Conservation (phyloP, 2,888 invertebrate species). For the Apomyelois bistriatella region DNA sequence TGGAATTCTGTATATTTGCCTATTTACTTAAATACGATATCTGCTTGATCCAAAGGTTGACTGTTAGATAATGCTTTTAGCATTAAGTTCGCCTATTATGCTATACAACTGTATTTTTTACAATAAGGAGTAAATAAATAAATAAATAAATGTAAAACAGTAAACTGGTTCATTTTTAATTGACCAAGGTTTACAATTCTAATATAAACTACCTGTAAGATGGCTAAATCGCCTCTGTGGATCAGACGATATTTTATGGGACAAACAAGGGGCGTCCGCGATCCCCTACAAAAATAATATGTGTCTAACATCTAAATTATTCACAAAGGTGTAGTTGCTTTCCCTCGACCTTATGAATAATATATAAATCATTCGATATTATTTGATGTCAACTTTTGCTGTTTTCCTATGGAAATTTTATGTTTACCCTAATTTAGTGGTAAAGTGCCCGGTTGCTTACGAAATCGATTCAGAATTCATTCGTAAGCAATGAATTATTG, state of each 20-base stretch:
- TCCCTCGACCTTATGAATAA: constrained; percentile 63
- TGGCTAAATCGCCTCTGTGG: constrained; percentile 29
- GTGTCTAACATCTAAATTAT: constrained; percentile 67
- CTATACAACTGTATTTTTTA: too few relatives aligned
- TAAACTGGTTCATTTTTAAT: too few relatives aligned
- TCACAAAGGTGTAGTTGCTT: constrained; percentile 68
- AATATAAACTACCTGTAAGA: background rate
- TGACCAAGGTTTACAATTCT: background rate
- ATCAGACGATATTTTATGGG: constrained; percentile 61
- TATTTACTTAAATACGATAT: too few relatives aligned
- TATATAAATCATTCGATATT: constrained; percentile 69
- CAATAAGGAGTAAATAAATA: too few relatives aligned
- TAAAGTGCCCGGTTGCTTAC: constrained; percentile 14
- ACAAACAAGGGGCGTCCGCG: constrained; percentile 53
- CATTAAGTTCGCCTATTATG: too few relatives aligned
- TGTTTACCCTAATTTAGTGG: constrained; percentile 32
- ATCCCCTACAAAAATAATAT: constrained; percentile 69
- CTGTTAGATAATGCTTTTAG: too few relatives aligned
- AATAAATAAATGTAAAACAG: too few relatives aligned
- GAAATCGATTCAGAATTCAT: constrained; percentile 8
- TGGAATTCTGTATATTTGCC: too few relatives aligned
- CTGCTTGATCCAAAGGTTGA: too few relatives aligned
- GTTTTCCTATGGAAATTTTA: constrained; percentile 38
- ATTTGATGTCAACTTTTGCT: constrained; percentile 47
- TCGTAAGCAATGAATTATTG: background rate